Conservation (phyloP, 2,797 vertebrate genomes). For the Rhinogobio ventralis region DNA sequence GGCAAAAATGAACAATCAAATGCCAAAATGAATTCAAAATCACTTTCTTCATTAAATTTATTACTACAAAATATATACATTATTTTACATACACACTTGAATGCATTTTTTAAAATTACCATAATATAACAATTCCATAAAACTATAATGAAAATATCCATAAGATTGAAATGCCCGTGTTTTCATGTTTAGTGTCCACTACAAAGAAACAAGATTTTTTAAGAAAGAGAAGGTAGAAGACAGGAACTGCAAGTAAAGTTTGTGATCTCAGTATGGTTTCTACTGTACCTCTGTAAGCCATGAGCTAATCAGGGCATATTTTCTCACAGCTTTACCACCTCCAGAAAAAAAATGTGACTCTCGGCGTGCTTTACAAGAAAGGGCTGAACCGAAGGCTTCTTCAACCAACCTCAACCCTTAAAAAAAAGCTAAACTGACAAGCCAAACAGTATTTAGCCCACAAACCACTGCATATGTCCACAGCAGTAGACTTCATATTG, state of each 20-base stretch:
- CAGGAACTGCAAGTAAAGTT: conserved; percentile 23
- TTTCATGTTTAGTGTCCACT: not conserved
- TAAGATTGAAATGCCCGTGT: not conserved
- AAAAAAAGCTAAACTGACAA: conserved; percentile 10
- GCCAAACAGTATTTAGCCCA: conserved; percentile 4
- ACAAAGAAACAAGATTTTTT: conserved; percentile 6
- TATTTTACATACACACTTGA: not conserved
- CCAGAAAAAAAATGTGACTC: conserved; percentile 36
- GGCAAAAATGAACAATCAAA: not conserved
- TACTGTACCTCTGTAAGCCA: conserved; percentile 52
- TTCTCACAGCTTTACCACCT: conserved; percentile 55
- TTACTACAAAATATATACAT: conserved; percentile 40
- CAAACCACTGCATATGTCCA: not conserved
- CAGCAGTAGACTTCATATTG: not conserved
- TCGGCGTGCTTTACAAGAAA: conserved; percentile 22
- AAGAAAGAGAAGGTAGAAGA: not conserved
- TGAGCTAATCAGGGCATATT: conserved; percentile 45
- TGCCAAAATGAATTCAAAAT: conserved; percentile 4
- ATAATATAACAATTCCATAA: conserved; percentile 5
- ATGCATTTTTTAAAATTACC: not conserved
- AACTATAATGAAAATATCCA: conserved; percentile 21
- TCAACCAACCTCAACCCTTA: not conserved
- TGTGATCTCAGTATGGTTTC: conserved; percentile 28
- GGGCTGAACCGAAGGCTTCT: not conserved
- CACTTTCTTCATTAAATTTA: conserved; percentile 28